Percentiles rank a stretch among this genome's conserved stretches.
Conservation (phyloP, 2,888 invertebrate species). For the Agelastica alni region DNA sequence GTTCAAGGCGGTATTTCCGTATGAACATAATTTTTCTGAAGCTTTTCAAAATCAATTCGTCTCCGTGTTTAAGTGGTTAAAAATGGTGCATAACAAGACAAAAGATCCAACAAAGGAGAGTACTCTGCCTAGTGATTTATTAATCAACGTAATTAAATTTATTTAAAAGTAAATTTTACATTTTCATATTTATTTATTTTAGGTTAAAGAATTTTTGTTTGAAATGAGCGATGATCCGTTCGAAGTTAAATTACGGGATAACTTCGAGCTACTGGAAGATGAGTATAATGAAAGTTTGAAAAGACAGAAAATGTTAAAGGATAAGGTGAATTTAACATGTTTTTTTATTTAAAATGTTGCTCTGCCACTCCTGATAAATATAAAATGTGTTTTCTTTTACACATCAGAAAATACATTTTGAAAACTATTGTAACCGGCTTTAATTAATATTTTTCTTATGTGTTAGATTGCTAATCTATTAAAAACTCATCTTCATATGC, state of each 20-base stretch:
- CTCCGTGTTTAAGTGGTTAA: constrained; percentile 93
- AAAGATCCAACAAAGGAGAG: constrained; percentile 70
- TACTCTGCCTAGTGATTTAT: constrained; percentile 84
- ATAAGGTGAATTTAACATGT: constrained; percentile 70
- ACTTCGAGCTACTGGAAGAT: constrained; percentile 92
- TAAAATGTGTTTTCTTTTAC: no score
- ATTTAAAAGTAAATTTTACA: not conserved
- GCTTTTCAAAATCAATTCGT: constrained; percentile 87
- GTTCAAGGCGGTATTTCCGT: constrained; percentile 77
- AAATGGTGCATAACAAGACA: constrained; percentile 75
- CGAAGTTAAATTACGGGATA: constrained; percentile 93
- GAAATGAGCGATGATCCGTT: constrained; percentile 98
- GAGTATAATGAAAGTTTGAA: constrained; percentile 94
- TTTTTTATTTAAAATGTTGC: not conserved
- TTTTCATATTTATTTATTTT: constrained; percentile 34
- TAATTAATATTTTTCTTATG: not conserved
- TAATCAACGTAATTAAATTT: constrained; percentile 71
- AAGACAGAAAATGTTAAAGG: constrained; percentile 84
- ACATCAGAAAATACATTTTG: no score
- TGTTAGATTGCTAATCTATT: constrained; percentile 71
- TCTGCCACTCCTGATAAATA: not conserved
- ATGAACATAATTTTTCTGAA: constrained; percentile 85
- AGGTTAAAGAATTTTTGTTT: constrained; percentile 85
- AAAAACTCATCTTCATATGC: constrained; percentile 80
- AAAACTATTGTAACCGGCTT: no score